Evolutionary conservation across 2,888 invertebrate genomes (phyloP).

Genomic region (Latrodectus elegans): DNA sequence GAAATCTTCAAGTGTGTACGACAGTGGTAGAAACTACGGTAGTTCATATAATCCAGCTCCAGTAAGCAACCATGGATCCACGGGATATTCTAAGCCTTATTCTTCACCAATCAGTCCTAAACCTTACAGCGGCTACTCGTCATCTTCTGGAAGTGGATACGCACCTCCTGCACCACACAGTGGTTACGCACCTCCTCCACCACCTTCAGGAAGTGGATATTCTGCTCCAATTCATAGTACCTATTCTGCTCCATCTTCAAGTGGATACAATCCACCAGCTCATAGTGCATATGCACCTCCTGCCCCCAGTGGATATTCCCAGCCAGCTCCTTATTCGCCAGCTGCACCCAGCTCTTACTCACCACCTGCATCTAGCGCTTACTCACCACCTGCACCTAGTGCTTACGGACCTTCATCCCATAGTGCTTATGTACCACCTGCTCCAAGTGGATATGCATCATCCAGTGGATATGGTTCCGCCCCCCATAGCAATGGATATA

Average conservation of each 20-base stretch:
- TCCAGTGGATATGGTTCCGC: slow-evolving; percentile 25
- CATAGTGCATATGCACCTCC: slow-evolving; percentile 17
- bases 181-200: slow-evolving; percentile 6
- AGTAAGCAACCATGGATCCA: slow-evolving; percentile 16
- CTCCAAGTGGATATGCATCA: slow-evolving; percentile 32
- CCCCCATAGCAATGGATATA: slow-evolving; percentile 22
- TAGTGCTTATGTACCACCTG: slow-evolving; percentile 16
- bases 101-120: slow-evolving; percentile 15
- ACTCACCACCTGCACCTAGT: slow-evolving; percentile 11
- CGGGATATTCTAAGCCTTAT: slow-evolving; percentile 39
- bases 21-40: slow-evolving; percentile 30
- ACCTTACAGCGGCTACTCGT: slow-evolving; percentile 36
- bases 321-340: slow-evolving; percentile 22
- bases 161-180: slow-evolving; percentile 26
- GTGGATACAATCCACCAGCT: slow-evolving; percentile 23
- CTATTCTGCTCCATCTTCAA: slow-evolving; percentile 26
- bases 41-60: slow-evolving; percentile 35
- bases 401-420: neutral
- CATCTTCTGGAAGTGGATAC: slow-evolving; percentile 9
- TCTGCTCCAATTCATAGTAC: slow-evolving; percentile 23
- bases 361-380: slow-evolving; percentile 5
- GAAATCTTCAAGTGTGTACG: slow-evolving; percentile 25
- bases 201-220: slow-evolving; percentile 44
- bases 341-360: slow-evolving; percentile 2
- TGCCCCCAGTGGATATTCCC: slow-evolving; percentile 18